phyloP scores from a whole-genome alignment of 2,888 invertebrate species.

The Torymus texanus region DNA sequence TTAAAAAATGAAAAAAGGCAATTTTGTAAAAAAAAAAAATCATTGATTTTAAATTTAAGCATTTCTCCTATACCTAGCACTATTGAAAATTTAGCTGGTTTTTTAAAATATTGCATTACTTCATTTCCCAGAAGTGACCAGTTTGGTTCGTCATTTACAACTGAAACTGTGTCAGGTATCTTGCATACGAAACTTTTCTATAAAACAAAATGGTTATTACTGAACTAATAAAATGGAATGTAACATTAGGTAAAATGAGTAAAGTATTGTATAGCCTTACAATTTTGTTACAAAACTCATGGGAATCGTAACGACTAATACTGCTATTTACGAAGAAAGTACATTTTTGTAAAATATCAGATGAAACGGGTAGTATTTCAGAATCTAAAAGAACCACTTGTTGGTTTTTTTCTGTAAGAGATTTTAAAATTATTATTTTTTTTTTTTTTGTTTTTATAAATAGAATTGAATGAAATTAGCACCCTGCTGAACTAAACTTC shows the following conservation, averaged over 20 bases:
- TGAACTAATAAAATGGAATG: slow-evolving; percentile 12
- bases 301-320: slow-evolving; percentile 62
- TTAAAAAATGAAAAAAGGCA: slow-evolving; percentile 40
- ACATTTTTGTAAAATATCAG: slow-evolving; percentile 66
- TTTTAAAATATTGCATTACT: slow-evolving; percentile 59
- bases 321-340: slow-evolving; percentile 62
- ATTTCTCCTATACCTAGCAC: slow-evolving; percentile 62
- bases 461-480: slow-evolving; percentile 11
- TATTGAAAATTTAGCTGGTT: slow-evolving; percentile 61
- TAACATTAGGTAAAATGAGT: slow-evolving; percentile 4
- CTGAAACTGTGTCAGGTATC: slow-evolving; percentile 49
- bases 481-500: slow-evolving; percentile 66
- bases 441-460: neutral
- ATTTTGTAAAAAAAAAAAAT: neutral
- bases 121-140: slow-evolving; percentile 66
- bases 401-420: slow-evolving; percentile 62
- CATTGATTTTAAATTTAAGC: neutral
- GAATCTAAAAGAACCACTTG: slow-evolving; percentile 71
- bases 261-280: slow-evolving; percentile 58
- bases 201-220: slow-evolving; percentile 36
- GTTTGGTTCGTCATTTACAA: slow-evolving; percentile 56
- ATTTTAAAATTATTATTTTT: slow-evolving; percentile 22
- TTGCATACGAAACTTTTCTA: slow-evolving; percentile 45
- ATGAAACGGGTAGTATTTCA: slow-evolving; percentile 68
- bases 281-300: slow-evolving; percentile 66